These are phyloP conservation scores for Pegoplata infirma DNA, from an alignment of 2,888 invertebrate species.

Conservation along the genomic window DNA sequence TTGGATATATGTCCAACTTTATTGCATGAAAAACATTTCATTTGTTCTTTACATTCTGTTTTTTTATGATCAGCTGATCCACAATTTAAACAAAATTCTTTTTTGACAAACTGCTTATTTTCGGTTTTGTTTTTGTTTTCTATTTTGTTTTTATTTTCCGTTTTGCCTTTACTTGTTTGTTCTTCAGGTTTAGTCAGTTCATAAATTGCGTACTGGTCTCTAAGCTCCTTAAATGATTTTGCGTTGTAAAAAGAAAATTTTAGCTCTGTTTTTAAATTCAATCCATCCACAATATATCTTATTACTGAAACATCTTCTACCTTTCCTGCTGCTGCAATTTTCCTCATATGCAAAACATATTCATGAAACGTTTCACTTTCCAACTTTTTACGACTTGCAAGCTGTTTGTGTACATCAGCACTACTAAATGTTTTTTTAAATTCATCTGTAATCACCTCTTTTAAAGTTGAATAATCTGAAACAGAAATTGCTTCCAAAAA, in stretches of 20 bases:
- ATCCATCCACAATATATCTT: conserved; percentile 24
- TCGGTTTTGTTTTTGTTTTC: conserved; percentile 15
- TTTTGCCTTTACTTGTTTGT: too few relatives aligned
- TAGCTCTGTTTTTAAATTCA: conserved; percentile 7
- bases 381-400: conserved; percentile 17
- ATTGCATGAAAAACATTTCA: conserved; percentile 28
- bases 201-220: conserved; percentile 15
- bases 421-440: conserved; percentile 1
- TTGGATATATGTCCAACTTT: conserved; percentile 19
- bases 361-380: conserved; percentile 27
- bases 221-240: conserved; percentile 21
- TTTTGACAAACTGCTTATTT: neutral
- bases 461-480: conserved; percentile 19
- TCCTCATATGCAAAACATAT: conserved; percentile 42
- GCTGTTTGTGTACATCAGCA: conserved; percentile 17
- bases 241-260: conserved; percentile 23
- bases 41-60: conserved; percentile 20
- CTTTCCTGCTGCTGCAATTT: conserved; percentile 21
- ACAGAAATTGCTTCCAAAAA: conserved; percentile 31
- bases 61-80: conserved; percentile 28
- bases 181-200: neutral
- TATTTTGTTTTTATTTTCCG: too few relatives aligned
- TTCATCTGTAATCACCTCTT: conserved; percentile 6
- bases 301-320: conserved; percentile 20
- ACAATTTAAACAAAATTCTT: conserved; percentile 20